A percentile compares a stretch with the other conserved stretches of the same genome.
phyloP scores from a whole-genome alignment of 1,140 invertebrate species.

The Papilio helenus region DNA sequence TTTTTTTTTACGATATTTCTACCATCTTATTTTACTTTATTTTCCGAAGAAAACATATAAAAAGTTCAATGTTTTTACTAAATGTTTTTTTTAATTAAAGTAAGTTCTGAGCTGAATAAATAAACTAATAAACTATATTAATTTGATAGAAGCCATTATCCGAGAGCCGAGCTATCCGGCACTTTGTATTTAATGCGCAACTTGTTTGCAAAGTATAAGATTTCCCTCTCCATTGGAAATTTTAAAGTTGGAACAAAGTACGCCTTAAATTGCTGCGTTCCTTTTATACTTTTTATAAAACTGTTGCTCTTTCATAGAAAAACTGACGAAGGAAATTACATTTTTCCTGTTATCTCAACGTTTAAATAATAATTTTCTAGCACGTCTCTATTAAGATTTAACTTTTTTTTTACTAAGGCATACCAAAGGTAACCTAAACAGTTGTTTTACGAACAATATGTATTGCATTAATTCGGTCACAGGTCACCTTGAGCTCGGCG shows the following conservation, averaged over 20 bases:
- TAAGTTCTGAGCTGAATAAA: too few species aligned
- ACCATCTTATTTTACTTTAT: too few species aligned
- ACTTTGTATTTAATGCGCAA: neutral
- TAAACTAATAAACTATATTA: too few species aligned
- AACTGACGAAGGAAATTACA: neutral
- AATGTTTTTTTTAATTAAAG: too few species aligned
- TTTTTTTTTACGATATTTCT: too few species aligned
- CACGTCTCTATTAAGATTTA: neutral
- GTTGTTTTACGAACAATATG: neutral
- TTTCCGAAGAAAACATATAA: too few species aligned
- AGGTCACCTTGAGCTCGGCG: slow-evolving; percentile 9
- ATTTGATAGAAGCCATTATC: too few species aligned
- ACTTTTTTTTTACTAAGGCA: too few species aligned
- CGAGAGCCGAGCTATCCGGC: neutral
- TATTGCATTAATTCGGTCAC: neutral
- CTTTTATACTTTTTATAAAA: slow-evolving; percentile 15
- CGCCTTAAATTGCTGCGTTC: neutral
- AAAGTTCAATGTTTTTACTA: too few species aligned
- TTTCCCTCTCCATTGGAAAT: slow-evolving; percentile 18
- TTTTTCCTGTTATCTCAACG: neutral
- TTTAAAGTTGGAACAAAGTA: slow-evolving; percentile 14
- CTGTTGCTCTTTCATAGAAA: slow-evolving; percentile 27
- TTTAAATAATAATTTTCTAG: neutral
- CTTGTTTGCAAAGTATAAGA: slow-evolving; percentile 13
- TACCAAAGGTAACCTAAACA: neutral